Evolutionary conservation across 2,888 invertebrate genomes (phyloP).

Genomic region (Lysandra coridon): DNA sequence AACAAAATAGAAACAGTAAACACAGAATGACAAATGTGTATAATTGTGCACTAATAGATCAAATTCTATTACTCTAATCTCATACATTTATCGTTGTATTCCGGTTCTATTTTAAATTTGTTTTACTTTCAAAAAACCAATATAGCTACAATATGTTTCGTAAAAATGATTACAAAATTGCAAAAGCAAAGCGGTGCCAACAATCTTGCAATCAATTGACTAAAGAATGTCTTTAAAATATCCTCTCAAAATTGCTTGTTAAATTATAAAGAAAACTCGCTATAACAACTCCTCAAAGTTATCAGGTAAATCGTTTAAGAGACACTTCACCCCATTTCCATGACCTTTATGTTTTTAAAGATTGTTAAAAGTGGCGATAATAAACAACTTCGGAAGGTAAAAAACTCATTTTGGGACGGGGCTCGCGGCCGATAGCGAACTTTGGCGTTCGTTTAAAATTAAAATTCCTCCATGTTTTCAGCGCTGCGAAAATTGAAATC

Average conservation of each 20-base stretch:
- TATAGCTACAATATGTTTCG: not conserved
- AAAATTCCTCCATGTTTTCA: constrained; percentile 34
- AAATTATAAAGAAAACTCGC: constrained; percentile 10
- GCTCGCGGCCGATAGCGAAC: constrained; percentile 17
- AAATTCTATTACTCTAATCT: constrained; percentile 14
- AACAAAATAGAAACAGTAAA: not conserved
- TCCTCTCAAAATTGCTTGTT: not conserved
- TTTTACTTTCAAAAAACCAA: not conserved
- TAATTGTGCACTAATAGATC: not conserved
- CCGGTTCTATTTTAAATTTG: not conserved
- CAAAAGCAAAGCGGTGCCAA: not conserved
- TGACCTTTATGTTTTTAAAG: constrained; percentile 7
- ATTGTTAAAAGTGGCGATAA: constrained; percentile 25
- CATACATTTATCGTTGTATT: constrained; percentile 8
- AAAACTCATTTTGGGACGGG: constrained; percentile 20
- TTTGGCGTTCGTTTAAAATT: constrained; percentile 32
- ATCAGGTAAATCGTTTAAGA: constrained; percentile 26
- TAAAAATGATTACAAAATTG: not conserved
- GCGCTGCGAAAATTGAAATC: constrained; percentile 40
- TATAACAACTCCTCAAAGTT: constrained; percentile 23
- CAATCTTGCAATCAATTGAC: not conserved
- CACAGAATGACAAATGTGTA: constrained; percentile 9
- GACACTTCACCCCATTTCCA: constrained; percentile 12
- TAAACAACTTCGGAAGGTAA: constrained; percentile 6
- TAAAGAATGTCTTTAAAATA: not conserved